These are phyloP conservation scores for Spinibarbus caldwelli DNA, from an alignment of 2,797 vertebrate species.

Conservation along the genomic window DNA sequence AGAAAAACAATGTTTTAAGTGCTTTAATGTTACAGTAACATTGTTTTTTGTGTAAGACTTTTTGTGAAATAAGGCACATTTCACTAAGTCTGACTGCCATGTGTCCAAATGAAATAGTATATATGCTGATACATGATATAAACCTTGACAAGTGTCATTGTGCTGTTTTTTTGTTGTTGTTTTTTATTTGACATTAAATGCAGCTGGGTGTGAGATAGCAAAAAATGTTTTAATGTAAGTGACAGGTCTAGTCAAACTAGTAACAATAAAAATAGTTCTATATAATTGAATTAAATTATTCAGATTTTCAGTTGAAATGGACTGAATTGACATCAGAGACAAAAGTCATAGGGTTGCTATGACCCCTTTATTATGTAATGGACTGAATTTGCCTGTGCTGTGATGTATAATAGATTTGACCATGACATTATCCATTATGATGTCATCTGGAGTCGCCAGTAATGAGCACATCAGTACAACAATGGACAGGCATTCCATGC, in stretches of 20 bases:
- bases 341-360: constrained; percentile 9
- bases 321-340: not conserved
- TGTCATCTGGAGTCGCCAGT: constrained; percentile 29
- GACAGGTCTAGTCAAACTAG: not conserved
- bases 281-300: not conserved
- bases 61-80: not conserved
- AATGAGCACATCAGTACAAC: constrained; percentile 28
- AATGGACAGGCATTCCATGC: constrained; percentile 16
- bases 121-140: not conserved
- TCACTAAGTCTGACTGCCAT: too few species aligned
- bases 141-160: not conserved
- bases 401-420: not conserved
- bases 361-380: not conserved
- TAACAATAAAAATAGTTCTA: too few species aligned
- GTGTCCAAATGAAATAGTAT: not conserved
- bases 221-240: not conserved
- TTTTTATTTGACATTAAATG: not conserved
- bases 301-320: not conserved
- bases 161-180: not conserved
- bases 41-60: not conserved
- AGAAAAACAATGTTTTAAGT: not conserved
- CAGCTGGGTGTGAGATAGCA: not conserved
- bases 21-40: not conserved
- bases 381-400: not conserved
- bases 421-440: constrained; percentile 29